Conservation (phyloP, 2,113 vertebrate genomes). For the Dolichotis patagonum region DNA sequence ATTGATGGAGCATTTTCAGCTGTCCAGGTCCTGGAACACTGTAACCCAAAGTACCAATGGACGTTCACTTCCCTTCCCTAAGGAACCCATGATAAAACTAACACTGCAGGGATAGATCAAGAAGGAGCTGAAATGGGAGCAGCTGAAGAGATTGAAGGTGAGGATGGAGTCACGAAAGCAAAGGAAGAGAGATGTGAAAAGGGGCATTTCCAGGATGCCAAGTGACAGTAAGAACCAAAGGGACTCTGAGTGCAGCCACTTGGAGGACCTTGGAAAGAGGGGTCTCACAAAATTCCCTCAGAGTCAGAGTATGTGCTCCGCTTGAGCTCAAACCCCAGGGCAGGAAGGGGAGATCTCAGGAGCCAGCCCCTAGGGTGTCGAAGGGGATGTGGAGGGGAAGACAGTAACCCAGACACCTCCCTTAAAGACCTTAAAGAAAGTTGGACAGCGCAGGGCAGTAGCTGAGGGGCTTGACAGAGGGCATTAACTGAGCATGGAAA, state of each 20-base stretch:
- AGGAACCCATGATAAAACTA: not conserved
- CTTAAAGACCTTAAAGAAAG: not conserved
- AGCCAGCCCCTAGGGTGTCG: no score
- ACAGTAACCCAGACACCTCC: not conserved
- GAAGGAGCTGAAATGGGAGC: not conserved
- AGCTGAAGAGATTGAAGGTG: not conserved
- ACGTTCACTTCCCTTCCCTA: not conserved
- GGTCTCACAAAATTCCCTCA: no score
- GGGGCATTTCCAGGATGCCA: not conserved
- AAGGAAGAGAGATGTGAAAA: not conserved
- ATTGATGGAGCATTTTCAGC: not conserved
- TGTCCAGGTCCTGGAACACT: not conserved
- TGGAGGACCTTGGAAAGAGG: not conserved
- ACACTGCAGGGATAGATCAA: not conserved
- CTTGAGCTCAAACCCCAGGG: not conserved
- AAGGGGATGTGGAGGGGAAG: not conserved
- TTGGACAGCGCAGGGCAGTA: not conserved
- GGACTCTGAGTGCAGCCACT: not conserved
- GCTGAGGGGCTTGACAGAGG: not conserved
- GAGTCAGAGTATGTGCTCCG: not conserved
- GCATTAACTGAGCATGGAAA: not conserved
- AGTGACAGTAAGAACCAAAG: not conserved
- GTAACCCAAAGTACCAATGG: not conserved
- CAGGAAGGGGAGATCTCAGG: no score
- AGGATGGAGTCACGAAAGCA: not conserved